phyloP scores from a whole-genome alignment of 1,140 invertebrate species.

The Piezodorus guildinii region DNA sequence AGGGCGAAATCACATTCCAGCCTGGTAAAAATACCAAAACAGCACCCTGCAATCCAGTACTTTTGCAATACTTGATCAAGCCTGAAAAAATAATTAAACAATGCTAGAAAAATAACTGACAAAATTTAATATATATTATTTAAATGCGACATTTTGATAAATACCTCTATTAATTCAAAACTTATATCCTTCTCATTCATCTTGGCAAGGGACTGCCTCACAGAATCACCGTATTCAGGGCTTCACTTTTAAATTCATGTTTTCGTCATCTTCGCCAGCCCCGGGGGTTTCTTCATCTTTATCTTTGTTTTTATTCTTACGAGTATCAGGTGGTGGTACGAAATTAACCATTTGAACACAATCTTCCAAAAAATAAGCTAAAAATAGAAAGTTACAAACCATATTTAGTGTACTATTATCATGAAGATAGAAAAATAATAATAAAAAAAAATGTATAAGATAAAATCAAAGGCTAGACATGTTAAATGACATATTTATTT shows the following conservation, averaged over 20 bases:
- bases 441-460: no score
- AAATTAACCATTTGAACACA: constrained; percentile 72
- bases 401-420: no score
- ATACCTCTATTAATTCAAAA: constrained; percentile 78
- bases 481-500: no score
- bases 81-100: constrained; percentile 31
- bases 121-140: background rate
- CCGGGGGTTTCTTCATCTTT: constrained; percentile 42
- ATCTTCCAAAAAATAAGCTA: constrained; percentile 84
- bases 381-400: no score
- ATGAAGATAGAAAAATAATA: no score
- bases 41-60: constrained; percentile 61
- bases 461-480: no score
- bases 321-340: constrained; percentile 56
- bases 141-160: background rate
- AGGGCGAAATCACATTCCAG: constrained; percentile 91
- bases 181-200: constrained; percentile 81
- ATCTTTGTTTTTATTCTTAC: constrained; percentile 44
- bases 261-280: constrained; percentile 54
- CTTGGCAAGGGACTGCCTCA: constrained; percentile 55
- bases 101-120: background rate
- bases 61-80: constrained; percentile 66
- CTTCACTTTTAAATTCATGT: constrained; percentile 55
- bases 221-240: constrained; percentile 45
- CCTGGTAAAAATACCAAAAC: constrained; percentile 87